Percentiles rank a stretch among this genome's conserved stretches.
Evolutionary conservation across 2,888 invertebrate species (phyloP).

Genomic region (Chrysopilus asiliformis): DNA sequence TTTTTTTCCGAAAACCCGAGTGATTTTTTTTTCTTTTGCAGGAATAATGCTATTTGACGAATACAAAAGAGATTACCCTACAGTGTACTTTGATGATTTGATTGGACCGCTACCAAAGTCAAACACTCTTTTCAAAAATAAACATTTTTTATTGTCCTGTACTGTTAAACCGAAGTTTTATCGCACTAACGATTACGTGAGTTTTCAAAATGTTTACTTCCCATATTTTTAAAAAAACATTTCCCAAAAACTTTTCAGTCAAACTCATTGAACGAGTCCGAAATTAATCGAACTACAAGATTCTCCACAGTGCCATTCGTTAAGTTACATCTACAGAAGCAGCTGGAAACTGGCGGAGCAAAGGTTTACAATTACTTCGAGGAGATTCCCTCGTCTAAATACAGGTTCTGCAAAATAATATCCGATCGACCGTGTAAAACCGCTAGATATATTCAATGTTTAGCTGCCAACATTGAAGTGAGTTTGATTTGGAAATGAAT

Average conservation of each 20-base stretch:
- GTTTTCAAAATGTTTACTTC: too few relatives aligned
- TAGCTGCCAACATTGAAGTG: constrained; percentile 48
- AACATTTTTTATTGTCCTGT: constrained; percentile 46
- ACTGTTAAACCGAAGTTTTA: constrained; percentile 29
- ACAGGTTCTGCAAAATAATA: constrained; percentile 43
- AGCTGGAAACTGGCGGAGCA: constrained; percentile 50
- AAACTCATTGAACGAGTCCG: too few relatives aligned
- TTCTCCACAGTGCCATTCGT: constrained; percentile 40
- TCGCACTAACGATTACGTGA: too few relatives aligned
- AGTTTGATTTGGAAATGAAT: constrained; percentile 1
- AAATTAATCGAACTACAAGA: too few relatives aligned
- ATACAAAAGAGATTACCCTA: constrained; percentile 15
- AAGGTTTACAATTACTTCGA: constrained; percentile 46
- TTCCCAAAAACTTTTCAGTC: too few relatives aligned
- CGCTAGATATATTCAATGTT: constrained; percentile 57
- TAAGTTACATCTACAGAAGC: constrained; percentile 44
- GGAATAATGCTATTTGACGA: constrained; percentile 18
- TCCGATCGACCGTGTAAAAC: constrained; percentile 60
- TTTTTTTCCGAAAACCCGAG: too few relatives aligned
- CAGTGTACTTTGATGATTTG: constrained; percentile 20
- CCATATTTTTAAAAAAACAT: too few relatives aligned
- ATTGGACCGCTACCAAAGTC: constrained; percentile 42
- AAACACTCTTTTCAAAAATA: constrained; percentile 40
- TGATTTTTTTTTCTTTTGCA: too few relatives aligned
- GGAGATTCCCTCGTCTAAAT: constrained; percentile 42